A percentile compares a stretch with the other conserved stretches of the same genome.
phyloP scores from a whole-genome alignment of 2,113 vertebrate species.

The Chamaetylas fuelleborni region DNA sequence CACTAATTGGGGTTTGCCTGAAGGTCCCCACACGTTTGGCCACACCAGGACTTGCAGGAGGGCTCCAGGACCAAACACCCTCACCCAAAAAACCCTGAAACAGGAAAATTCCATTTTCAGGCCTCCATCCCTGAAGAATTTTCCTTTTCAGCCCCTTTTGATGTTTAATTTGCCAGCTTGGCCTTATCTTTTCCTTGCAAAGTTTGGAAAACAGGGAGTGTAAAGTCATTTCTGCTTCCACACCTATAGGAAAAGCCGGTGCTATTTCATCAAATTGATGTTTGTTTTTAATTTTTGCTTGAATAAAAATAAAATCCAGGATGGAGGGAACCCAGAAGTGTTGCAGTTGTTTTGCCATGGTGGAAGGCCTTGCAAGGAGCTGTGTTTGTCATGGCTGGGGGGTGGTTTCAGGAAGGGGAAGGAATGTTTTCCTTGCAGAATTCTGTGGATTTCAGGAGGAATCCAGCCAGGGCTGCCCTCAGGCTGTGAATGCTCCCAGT shows the following conservation, averaged over 20 bases:
- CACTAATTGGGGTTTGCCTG: neutral
- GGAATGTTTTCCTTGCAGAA: conserved; percentile 34
- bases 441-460: conserved; percentile 2
- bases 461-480: conserved; percentile 3
- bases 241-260: neutral
- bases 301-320: neutral
- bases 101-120: neutral
- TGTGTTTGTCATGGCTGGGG: neutral
- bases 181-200: neutral
- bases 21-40: neutral
- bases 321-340: rapidly evolving
- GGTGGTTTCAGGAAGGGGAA: neutral
- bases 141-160: neutral
- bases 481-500: conserved; percentile 13
- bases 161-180: neutral
- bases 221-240: neutral
- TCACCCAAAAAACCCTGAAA: neutral
- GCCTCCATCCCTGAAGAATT: neutral
- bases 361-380: neutral
- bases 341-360: neutral
- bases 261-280: neutral
- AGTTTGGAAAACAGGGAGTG: neutral
- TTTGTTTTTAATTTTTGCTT: neutral
- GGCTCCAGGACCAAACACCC: neutral
- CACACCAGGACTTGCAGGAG: neutral